Base-by-base conservation (phyloP, 2,888 invertebrate genomes). In the Epinotia ramella region DNA sequence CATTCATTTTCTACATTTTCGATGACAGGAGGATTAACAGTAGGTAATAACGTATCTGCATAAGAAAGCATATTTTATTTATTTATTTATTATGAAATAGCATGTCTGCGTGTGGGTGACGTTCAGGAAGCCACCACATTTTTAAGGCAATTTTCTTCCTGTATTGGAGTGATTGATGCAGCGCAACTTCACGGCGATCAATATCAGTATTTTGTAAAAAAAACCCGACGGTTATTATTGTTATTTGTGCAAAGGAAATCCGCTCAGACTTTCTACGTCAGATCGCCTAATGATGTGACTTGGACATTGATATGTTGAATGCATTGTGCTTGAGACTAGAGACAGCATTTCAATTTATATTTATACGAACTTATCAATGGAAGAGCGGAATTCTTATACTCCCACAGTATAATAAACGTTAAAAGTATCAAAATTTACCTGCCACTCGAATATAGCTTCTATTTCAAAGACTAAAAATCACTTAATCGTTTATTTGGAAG, bases 351-450 rank as follows among this genome's bases (percentile, higher is more conserved):
- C 33, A 62, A 7, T 62, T 33, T 62, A n/a, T 33, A 33, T 57
- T 20, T 57, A 20, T 24, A 46, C 16, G n/a, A 28, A 60, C 28
- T 60, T 40, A 69, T 69, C 59, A 69, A 69, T 69, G 59, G 44
- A 44, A 9, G n/a, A 62, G 18, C 20, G 40, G 59, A 46, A 59
- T 46, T 69, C 69, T 60, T 16, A 68, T 44, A 44, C 69, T 69
- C 59, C 69, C 69, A 69, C 69, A 60, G 46, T 69, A 69, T 59
- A 60, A 24, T 69, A 24, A 5, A 24, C 11, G 40, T 56, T 67
- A 68, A 68, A 57, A 59, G 33, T 69, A 40, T 44, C 18, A 59
- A 44, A 24, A 3, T 68, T 57, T 46, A 46, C 24, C 24, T 46
- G 46, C 24, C 20, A 69, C 6, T 60, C 28, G 6, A 69, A 28